A percentile compares a stretch with the other conserved stretches of the same genome.
Conservation (phyloP, 2,888 invertebrate genomes). For the Dryomyza anilis region DNA sequence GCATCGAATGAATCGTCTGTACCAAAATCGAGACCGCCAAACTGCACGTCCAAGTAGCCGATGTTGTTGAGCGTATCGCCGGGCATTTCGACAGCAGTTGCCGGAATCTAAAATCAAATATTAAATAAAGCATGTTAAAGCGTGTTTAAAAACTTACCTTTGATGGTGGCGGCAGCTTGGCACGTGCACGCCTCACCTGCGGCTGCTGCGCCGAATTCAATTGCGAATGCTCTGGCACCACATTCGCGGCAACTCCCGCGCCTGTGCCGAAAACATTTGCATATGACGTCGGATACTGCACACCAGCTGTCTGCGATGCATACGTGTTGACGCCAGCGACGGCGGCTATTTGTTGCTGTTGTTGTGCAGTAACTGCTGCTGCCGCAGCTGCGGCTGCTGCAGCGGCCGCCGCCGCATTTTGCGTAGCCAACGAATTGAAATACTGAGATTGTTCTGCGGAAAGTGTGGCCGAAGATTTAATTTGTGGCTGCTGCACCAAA, state of each 20-base stretch:
- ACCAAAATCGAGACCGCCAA: constrained; percentile 84
- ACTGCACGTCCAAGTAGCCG: constrained; percentile 88
- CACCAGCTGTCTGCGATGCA: constrained; percentile 44
- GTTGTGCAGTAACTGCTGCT: constrained; percentile 33
- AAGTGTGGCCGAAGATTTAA: constrained; percentile 66
- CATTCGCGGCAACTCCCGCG: constrained; percentile 36
- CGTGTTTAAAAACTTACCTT: constrained; percentile 70
- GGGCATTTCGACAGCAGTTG: constrained; percentile 96
- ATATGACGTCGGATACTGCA: constrained; percentile 58
- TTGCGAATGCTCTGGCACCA: constrained; percentile 47
- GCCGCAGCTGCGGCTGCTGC: constrained; percentile 39
- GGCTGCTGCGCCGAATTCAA: constrained; percentile 48
- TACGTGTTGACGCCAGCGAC: constrained; percentile 30
- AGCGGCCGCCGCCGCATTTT: constrained; percentile 43
- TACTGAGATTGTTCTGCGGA: constrained; percentile 71
- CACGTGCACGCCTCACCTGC: constrained; percentile 66
- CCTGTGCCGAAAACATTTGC: constrained; percentile 56
- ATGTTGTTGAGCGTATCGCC: constrained; percentile 78
- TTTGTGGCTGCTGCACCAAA: constrained; percentile 62
- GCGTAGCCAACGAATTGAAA: constrained; percentile 63
- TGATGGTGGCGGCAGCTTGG: constrained; percentile 82
- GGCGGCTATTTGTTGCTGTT: constrained; percentile 35
- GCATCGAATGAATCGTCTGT: constrained; percentile 61
- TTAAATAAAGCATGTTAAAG: no score
- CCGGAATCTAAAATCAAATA: constrained; percentile 74